Evolutionary conservation across 2,888 invertebrate genomes (phyloP), one percentile per base, ranked within the genome.

Genomic region (Tetragonula carbonaria): DNA sequence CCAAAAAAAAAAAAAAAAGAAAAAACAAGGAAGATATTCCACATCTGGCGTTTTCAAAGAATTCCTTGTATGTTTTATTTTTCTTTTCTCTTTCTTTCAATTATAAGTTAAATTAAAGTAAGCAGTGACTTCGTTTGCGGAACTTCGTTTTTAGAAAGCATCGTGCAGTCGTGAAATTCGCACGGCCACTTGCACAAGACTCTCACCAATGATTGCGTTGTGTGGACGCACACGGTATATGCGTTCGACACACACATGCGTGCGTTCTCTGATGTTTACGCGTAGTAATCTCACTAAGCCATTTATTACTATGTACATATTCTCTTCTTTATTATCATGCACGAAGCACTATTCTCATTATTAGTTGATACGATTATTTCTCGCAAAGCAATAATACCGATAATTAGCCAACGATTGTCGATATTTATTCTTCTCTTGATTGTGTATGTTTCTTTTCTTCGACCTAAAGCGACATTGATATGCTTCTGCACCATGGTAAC

Each of bases 71-170:
- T 28, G 18, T 45, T 45, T 23, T 5, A 45, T 16, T 23, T 50
- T 18, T 16, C 45, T 0, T 50, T 18, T 16, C 33, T 55, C 18
- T 57, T 33, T 59, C 14, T 23, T 51, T 21, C 18, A n/a, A n/a
- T 33, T 71, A 57, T 55, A 23, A n/a, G n/a, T n/a, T n/a, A n/a
- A n/a, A n/a, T n/a, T 28, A 18, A n/a, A 51, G 45, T 45, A 8
- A 45, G 38, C 23, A 23, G 1, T 13, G 53, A 8, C 18, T 5
- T 16, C 5, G 21, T 28, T 33, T 8, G 21, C n/a, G 23, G 14
- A 68, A 28, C 18, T 62, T 62, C 14, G 51, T 62, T 55, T 80
- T 62, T 80, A 80, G 80, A 74, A 82, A 80, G 67, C 57, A 33
- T 55, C 38, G 45, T 21, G 16, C 11, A 16, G 18, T 57, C 51